A percentile compares a stretch with the other conserved stretches of the same genome.
phyloP scores from a whole-genome alignment of 2,113 vertebrate species.

The Poecilia latipinna region DNA sequence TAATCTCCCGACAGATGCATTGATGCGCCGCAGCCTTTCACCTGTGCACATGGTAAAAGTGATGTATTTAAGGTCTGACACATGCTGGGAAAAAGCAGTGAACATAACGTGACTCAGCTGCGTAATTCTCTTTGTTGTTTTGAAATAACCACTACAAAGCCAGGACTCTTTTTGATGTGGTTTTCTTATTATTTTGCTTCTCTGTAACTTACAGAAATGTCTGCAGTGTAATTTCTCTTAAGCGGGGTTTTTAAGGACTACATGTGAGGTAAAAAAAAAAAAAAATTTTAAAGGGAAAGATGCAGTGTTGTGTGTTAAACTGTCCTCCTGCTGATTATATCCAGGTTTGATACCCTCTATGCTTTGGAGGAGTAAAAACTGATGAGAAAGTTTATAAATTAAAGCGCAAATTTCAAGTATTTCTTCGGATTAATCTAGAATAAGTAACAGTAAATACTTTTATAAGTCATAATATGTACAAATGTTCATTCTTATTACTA shows the following conservation, averaged over 20 bases:
- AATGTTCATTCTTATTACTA: no score
- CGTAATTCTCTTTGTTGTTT: slow-evolving; percentile 46
- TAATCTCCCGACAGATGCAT: slow-evolving; percentile 45
- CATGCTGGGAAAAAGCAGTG: slow-evolving; percentile 41
- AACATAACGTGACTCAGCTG: slow-evolving; percentile 55
- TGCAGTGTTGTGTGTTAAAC: background rate
- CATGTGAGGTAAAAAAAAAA: background rate
- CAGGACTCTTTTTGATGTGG: slow-evolving; percentile 41
- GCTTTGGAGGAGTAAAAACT: background rate
- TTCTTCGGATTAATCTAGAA: no score
- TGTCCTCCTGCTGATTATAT: background rate
- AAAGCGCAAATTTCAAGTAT: background rate
- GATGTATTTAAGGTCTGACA: slow-evolving; percentile 33
- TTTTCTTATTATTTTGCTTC: slow-evolving; percentile 20
- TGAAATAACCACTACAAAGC: slow-evolving; percentile 54
- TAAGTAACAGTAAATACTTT: no score
- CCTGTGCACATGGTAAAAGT: slow-evolving; percentile 7
- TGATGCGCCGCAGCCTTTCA: background rate
- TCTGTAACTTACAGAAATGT: slow-evolving; percentile 30
- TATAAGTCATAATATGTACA: no score
- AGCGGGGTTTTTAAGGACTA: background rate
- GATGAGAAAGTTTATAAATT: background rate
- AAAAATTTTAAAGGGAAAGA: background rate
- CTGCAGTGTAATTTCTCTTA: slow-evolving; percentile 22
- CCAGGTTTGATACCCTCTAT: background rate